Evolutionary conservation across 2,888 invertebrate genomes (phyloP).

Genomic region (Nomada ferruginata): DNA sequence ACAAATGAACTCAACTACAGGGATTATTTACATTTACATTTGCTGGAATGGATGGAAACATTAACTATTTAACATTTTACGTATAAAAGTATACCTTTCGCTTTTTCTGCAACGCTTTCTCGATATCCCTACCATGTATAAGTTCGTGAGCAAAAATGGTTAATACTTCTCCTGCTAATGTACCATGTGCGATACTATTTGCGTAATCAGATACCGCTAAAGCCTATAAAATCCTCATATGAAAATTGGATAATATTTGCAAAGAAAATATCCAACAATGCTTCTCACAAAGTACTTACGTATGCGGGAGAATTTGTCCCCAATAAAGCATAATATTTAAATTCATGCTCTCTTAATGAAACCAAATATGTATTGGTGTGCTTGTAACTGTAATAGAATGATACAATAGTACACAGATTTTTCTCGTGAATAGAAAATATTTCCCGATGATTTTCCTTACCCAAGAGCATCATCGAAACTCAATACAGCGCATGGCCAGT

Average conservation of each 20-base stretch:
- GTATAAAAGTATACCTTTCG: slow-evolving; percentile 72
- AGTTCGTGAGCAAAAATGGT: slow-evolving; percentile 84
- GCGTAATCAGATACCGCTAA: slow-evolving; percentile 85
- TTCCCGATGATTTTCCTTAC: slow-evolving; percentile 73
- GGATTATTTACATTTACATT: slow-evolving; percentile 7
- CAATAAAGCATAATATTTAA: slow-evolving; percentile 79
- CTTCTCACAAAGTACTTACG: slow-evolving; percentile 69
- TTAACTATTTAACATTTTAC: neutral
- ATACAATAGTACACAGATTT: slow-evolving; percentile 22
- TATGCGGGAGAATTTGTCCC: slow-evolving; percentile 83
- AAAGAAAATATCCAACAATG: neutral
- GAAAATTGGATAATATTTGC: neutral
- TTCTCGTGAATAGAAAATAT: neutral
- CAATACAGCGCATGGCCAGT: slow-evolving; percentile 85
- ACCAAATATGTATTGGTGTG: slow-evolving; percentile 80
- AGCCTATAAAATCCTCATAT: slow-evolving; percentile 63
- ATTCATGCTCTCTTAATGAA: slow-evolving; percentile 81
- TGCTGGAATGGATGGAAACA: neutral
- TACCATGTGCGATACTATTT: slow-evolving; percentile 85
- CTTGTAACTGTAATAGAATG: slow-evolving; percentile 74
- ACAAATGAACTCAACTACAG: slow-evolving; percentile 75
- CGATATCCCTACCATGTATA: slow-evolving; percentile 77
- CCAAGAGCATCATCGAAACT: slow-evolving; percentile 83
- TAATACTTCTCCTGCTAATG: slow-evolving; percentile 85
- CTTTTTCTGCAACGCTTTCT: slow-evolving; percentile 75